Evolutionary conservation across 2,888 invertebrate species (phyloP).

Genomic region (Lasioglossum villosulum): DNA sequence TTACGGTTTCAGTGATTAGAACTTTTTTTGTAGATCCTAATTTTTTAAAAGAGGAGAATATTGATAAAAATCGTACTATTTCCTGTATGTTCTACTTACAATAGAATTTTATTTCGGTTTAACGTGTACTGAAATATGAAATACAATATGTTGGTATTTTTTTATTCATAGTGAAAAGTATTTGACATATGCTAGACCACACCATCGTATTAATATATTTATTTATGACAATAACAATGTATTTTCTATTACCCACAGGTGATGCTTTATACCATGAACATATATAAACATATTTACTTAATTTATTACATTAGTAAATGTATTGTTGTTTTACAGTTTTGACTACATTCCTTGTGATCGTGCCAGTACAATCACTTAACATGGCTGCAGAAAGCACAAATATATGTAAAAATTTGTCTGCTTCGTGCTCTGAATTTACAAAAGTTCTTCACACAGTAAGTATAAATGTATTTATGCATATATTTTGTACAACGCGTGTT

Average conservation of each 20-base stretch:
- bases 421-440: constrained; percentile 62
- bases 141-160: neutral
- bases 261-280: constrained; percentile 9
- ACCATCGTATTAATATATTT: neutral
- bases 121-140: neutral
- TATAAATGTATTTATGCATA: constrained; percentile 20
- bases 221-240: constrained; percentile 9
- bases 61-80: too few species aligned
- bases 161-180: neutral
- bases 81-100: too few species aligned
- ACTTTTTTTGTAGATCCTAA: too few species aligned
- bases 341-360: constrained; percentile 1
- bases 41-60: too few species aligned
- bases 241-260: constrained; percentile 35
- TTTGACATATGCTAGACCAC: too few species aligned
- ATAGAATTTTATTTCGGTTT: too few species aligned
- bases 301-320: neutral
- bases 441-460: constrained; percentile 59
- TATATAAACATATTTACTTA: neutral
- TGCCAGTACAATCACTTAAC: constrained; percentile 6
- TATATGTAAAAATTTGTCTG: constrained; percentile 29
- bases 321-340: constrained; percentile 45
- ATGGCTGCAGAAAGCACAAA: constrained; percentile 5
- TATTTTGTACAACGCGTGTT: neutral
- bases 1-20: too few species aligned